Evolutionary conservation across 2,113 vertebrate species (phyloP), one percentile per base, ranked within the genome.

Genomic region (Hystrix cristata): DNA sequence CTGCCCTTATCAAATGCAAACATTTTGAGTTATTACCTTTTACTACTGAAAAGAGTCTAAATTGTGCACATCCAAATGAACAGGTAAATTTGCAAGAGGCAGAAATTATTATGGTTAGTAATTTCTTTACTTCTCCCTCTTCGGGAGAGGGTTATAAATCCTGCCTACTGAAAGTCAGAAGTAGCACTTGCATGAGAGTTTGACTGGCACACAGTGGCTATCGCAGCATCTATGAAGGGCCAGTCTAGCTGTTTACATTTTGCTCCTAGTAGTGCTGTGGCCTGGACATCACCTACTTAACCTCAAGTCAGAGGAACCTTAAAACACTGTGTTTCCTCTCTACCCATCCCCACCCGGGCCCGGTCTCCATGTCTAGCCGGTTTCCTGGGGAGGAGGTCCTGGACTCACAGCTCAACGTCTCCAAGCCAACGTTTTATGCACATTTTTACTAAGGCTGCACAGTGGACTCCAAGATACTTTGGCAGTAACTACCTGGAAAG

Each of bases 401-500:
- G 21, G 21, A 62, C 8, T 8, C 5, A 64, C 64, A 48, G 43
- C 51, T 69, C 18, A 16, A 5, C 18, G 16, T 69, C 62, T 80
- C 69, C 55, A 15, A 93, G 48, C 82, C 16, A 31, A 51, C 51
- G 82, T 69, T 53, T 43, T 86, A 12, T 31, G 29, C 8, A 82
- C 55, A 38, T 87, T 72, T 83, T 72, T 48, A 85, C 25, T 78
- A 87, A 81, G 38, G 85, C 29, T 31, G 2, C 27, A 53, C 93
- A 76, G 69, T 80, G 62, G 13, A 69, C 81, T 85, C 55, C 65
- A 92, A 93, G 64, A 87, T 78, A 71, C 29, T 69, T 87, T 31
- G 34, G 62, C 83, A 87, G 53, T 15, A 65, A 78, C 83, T 23
- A 31, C 90, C 72, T 46, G 29, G 67, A 64, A 83, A 91, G 29